Base-by-base conservation (phyloP, 1,140 invertebrate species). In the Drosophila melanica region DNA sequence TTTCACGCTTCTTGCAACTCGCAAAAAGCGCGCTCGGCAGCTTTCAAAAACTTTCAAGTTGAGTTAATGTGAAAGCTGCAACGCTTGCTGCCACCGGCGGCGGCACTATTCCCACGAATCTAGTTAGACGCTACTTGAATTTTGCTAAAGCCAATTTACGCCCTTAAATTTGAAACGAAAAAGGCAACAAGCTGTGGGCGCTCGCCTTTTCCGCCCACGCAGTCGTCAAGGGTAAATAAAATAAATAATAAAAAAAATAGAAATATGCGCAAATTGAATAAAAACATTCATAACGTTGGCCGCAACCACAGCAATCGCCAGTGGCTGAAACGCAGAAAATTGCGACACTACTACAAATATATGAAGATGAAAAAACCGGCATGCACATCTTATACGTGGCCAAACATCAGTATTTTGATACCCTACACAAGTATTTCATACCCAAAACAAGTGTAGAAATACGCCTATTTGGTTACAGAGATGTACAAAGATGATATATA, bases 291-390 rank as follows among this genome's bases (percentile, higher is more conserved):
- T 69, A 68, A 51, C 60, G 47, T 59, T 65, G 48, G 68, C 35
- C 54, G 33, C 45, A 47, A 47, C 45, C 20, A 42, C 53, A 47
- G 55, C 63, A 70, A 64, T 64, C 47, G 65, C 66, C 59, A 23
- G 20, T 42, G 59, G 65, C 57, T 65, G 39, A 50, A 45, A 37
- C 48, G 16, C 59, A 60, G 72, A 70, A 89, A 87, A 87, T 87
- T 87, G 82, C 62, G 53, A 82, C 81, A 73, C 71, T 70, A 82
- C 67, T 79, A 70, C 62, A 86, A 87, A 79, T 77, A 82, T 50
- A 63, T 62, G 37, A 54, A 63, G 44, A 45, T 35, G 64, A 72
- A 60, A 63, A 53, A 53, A 53, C 14, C 27, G 33, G 37, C 41
- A 53, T 9, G 14, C 16, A 59, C 39, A 33, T 65, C 39, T 66